Conservation (phyloP, 1,140 invertebrate genomes). For the Orchesella cincta region DNA sequence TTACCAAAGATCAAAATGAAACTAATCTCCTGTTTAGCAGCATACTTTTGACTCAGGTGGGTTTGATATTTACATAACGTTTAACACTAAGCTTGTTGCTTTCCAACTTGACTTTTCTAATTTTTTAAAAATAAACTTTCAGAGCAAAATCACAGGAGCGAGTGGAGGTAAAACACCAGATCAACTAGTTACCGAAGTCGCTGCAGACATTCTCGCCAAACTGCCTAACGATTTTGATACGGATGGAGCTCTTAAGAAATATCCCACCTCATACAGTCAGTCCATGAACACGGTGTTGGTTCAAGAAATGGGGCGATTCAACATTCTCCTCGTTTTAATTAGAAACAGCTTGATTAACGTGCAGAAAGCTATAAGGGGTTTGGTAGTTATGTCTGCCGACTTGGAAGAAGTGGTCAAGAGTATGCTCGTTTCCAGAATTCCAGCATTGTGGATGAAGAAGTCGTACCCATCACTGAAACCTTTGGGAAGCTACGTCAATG, state of each 20-base stretch:
- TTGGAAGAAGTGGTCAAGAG: conserved; percentile 83
- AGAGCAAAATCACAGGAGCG: conserved; percentile 55
- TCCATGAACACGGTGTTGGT: conserved; percentile 91
- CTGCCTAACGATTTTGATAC: conserved; percentile 75
- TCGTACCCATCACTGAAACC: conserved; percentile 94
- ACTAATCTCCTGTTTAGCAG: conserved; percentile 76
- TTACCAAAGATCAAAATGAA: conserved; percentile 89
- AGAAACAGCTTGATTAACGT: conserved; percentile 74
- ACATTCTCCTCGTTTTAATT: conserved; percentile 74
- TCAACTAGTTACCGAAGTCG: conserved; percentile 69
- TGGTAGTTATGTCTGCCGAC: conserved; percentile 81
- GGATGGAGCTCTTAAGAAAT: conserved; percentile 67
- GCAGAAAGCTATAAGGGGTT: conserved; percentile 78
- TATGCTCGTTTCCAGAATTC: conserved; percentile 81
- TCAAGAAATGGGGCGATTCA: conserved; percentile 90
- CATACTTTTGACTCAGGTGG: conserved; percentile 80
- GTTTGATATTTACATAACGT: background rate
- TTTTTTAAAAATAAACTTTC: no score
- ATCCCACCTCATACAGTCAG: conserved; percentile 78
- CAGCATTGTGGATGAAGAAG: conserved; percentile 75
- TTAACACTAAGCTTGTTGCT: background rate
- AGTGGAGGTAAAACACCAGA: conserved; percentile 65
- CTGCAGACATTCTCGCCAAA: conserved; percentile 69
- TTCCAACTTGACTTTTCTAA: conserved; percentile 32
- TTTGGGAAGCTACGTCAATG: conserved; percentile 83